Conservation (phyloP, 1,140 invertebrate genomes). For the Drosophila pseudoananassae region DNA sequence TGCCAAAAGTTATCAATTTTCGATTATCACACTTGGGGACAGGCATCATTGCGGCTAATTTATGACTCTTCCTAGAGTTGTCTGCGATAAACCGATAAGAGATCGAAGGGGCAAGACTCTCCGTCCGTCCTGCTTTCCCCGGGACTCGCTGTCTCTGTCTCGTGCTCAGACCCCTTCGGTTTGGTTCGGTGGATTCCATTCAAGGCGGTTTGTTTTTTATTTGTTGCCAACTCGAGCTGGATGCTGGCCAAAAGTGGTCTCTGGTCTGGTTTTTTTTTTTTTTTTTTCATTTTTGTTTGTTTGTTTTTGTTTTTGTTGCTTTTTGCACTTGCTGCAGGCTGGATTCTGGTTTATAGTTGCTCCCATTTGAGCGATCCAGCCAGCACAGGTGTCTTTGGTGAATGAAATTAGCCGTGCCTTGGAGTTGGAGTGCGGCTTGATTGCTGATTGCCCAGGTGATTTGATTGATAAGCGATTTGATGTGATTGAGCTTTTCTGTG, state of each 20-base stretch:
- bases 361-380: conserved; percentile 56
- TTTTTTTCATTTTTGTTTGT: background rate
- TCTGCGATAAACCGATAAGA: conserved; percentile 53
- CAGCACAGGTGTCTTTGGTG: conserved; percentile 38
- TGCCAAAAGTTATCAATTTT: conserved; percentile 53
- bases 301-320: background rate
- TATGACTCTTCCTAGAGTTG: conserved; percentile 58
- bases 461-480: conserved; percentile 46
- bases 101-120: conserved; percentile 26
- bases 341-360: conserved; percentile 71
- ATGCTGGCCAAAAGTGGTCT: conserved; percentile 50
- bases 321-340: conserved; percentile 55
- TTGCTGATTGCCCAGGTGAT: conserved; percentile 65
- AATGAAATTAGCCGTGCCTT: conserved; percentile 51
- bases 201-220: conserved; percentile 13
- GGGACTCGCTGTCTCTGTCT: background rate
- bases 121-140: conserved; percentile 13
- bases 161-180: background rate
- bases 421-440: conserved; percentile 25
- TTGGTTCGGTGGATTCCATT: background rate
- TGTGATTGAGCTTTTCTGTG: conserved; percentile 14
- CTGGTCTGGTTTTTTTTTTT: conserved; percentile 14
- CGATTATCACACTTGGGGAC: conserved; percentile 46
- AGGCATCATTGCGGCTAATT: conserved; percentile 49
- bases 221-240: conserved; percentile 49